Evolutionary conservation across 2,797 vertebrate genomes (phyloP).

Genomic region (Anableps anableps): DNA sequence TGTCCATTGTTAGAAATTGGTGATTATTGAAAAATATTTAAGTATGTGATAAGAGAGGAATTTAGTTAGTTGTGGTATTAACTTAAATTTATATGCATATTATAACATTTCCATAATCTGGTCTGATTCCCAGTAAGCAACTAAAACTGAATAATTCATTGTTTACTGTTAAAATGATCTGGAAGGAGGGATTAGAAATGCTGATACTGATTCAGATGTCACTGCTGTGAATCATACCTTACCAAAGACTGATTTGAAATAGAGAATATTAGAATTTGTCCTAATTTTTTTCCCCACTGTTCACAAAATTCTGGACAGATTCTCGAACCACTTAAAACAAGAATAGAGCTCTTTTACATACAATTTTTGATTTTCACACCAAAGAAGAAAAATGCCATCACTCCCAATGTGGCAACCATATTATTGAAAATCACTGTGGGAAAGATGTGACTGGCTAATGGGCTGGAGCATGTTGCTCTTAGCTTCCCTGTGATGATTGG

Average conservation of each 20-base stretch:
- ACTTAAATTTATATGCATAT: conserved; percentile 12
- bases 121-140: neutral
- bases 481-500: conserved; percentile 66
- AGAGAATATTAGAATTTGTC: neutral
- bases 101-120: conserved; percentile 40
- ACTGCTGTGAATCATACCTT: neutral
- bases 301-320: neutral
- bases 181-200: neutral
- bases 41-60: too few relatives aligned
- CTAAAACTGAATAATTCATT: neutral
- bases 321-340: neutral
- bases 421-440: conserved; percentile 37
- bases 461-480: conserved; percentile 66
- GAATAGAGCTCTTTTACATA: neutral
- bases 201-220: neutral
- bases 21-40: too few relatives aligned
- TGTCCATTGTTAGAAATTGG: too few relatives aligned
- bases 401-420: conserved; percentile 22
- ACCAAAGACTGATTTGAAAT: conserved; percentile 22
- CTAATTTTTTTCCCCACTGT: neutral
- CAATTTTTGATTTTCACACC: neutral
- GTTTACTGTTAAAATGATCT: neutral
- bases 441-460: conserved; percentile 44
- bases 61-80: too few relatives aligned
- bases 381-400: conserved; percentile 2